Evolutionary conservation across 2,888 invertebrate genomes (phyloP), one percentile per base, ranked within the genome.

Genomic region (Ypsolopha sequella): DNA sequence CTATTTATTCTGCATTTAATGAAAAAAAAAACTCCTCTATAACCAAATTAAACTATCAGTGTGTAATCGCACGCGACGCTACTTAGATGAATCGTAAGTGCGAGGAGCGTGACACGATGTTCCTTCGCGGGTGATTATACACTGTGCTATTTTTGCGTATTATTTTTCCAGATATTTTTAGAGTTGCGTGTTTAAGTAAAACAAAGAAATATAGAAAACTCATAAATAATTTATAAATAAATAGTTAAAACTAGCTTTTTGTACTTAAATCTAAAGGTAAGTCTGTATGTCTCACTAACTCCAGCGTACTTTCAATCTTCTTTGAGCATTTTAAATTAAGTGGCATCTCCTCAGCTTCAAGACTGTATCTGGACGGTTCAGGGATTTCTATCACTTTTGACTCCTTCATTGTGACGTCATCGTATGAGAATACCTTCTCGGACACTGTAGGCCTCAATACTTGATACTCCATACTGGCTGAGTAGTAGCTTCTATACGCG

Each of bases 211-310:
- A 48, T 44, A 36, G 53, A 50, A 56, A 53, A 54, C 58, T 58
- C 57, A 58, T 60, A 57, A 63, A 65, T 62, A 64, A 61, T 65
- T 61, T 65, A 62, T 63, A 61, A 24, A 24, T 57, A 62, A 69
- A 63, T 65, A 70, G 67, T 58, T 56, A 58, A 76, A 80, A 61
- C 70, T 72, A 76, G 57, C 85, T 87, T 61, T 87, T 87, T 58
- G 87, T 87, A 69, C 89, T 90, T 80, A 90, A 88, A 81, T 90
- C 90, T 80, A 90, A 76, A 51, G 90, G 90, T 59, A 85, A 75
- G 69, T 89, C 89, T 56, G 88, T 72, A 44, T 71, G 69, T 64
- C 67, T 76, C 68, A 82, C 70, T 73, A 81, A 71, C 53, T 77
- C 73, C 55, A 78, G 79, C 48, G 81, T 70, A 33, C 80, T 64